Evolutionary conservation across 2,113 vertebrate genomes (phyloP).

Genomic region (Menidia beryllina): DNA sequence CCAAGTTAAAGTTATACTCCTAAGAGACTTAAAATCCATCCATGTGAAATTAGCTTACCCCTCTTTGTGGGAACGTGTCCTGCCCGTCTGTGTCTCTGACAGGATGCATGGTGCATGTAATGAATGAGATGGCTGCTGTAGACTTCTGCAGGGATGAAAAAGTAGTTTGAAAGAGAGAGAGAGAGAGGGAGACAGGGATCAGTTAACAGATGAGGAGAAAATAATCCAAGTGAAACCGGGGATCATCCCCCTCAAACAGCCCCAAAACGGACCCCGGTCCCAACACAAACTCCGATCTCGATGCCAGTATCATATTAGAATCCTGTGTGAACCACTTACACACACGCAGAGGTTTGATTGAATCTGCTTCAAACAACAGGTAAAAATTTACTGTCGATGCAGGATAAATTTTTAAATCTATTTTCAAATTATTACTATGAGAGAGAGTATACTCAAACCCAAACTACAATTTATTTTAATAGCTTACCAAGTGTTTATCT

Average conservation of each 20-base stretch:
- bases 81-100: conserved; percentile 39
- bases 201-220: conserved; percentile 57
- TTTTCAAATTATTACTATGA: too few species aligned
- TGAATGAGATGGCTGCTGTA: conserved; percentile 49
- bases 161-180: conserved; percentile 54
- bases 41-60: conserved; percentile 69
- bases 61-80: conserved; percentile 46
- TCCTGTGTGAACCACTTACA: background rate
- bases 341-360: background rate
- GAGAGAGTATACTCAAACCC: too few species aligned
- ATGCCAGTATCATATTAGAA: background rate
- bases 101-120: conserved; percentile 39
- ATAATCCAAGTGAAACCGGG: conserved; percentile 69
- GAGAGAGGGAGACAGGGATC: conserved; percentile 45
- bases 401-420: too few species aligned
- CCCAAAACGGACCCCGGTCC: conserved; percentile 40
- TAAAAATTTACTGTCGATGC: background rate
- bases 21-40: background rate
- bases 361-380: background rate
- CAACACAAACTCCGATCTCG: conserved; percentile 25
- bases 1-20: background rate
- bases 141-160: conserved; percentile 57
- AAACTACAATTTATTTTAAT: background rate
- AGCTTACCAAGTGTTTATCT: background rate
- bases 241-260: conserved; percentile 64